Percentiles rank a stretch among this genome's conserved stretches.
Evolutionary conservation across 2,888 invertebrate species (phyloP).

Genomic region (Noctuana brunneofusca): DNA sequence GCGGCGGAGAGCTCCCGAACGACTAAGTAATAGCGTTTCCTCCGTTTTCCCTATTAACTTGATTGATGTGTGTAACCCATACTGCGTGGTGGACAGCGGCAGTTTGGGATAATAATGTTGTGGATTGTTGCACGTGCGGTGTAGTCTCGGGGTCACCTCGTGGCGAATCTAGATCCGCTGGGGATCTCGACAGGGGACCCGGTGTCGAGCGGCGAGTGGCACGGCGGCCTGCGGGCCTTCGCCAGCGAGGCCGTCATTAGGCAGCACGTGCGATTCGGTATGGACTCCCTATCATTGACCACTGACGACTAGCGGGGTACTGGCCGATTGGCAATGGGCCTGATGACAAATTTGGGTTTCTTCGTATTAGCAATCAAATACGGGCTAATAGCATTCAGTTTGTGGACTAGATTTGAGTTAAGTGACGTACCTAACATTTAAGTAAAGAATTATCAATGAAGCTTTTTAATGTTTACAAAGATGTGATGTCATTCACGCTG

Average conservation of each 20-base stretch:
- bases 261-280: conserved; percentile 82
- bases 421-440: too few species aligned
- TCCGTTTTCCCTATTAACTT: conserved; percentile 21
- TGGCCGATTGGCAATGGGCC: conserved; percentile 22
- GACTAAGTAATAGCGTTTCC: conserved; percentile 17
- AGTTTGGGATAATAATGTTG: conserved; percentile 33
- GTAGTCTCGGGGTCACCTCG: conserved; percentile 96
- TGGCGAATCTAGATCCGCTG: conserved; percentile 96
- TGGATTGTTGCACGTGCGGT: conserved; percentile 52
- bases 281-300: conserved; percentile 60
- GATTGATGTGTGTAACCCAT: conserved; percentile 20
- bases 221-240: conserved; percentile 77
- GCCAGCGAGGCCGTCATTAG: conserved; percentile 79
- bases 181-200: conserved; percentile 91
- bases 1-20: conserved; percentile 16
- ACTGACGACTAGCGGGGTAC: conserved; percentile 55
- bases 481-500: too few species aligned
- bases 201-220: conserved; percentile 75
- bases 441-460: too few species aligned
- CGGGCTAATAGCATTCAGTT: too few species aligned
- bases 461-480: too few species aligned
- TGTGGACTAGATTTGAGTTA: too few species aligned
- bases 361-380: too few species aligned
- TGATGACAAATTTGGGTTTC: conserved; percentile 5
- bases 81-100: conserved; percentile 15